Base-by-base conservation (phyloP, 2,113 vertebrate genomes). In the Grammomys dolichurus region DNA sequence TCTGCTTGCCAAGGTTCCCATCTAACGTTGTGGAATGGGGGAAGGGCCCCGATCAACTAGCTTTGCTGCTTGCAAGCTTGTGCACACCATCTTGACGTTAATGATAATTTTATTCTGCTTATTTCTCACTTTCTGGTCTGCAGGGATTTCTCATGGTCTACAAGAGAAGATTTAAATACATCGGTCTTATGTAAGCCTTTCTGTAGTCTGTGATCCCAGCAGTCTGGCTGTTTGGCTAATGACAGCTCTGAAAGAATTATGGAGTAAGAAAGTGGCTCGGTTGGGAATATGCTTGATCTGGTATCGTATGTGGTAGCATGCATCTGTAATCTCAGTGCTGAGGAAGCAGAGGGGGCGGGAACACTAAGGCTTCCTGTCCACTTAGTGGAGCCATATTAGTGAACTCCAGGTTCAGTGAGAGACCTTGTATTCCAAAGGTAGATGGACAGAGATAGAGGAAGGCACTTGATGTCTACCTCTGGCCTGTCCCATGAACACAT, bases 141-240 rank as follows among this genome's bases (percentile, higher is more conserved):
- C 58, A 73, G 31, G 26, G 28, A 76, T 91, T 89, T 73, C 82
- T 67, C 10, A 75, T 22, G 20, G 76, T 36, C 20, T 91, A 40
- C 2, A 92, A 67, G 58, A 86, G 60, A 88, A 80, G 36, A 95
- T 31, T 90, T 56, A 75, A 76, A 73, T 19, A 72, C 10, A 17
- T 33, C 58, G 80, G 80, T 19, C 11, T 65, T 93, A 36, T 93
- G 89, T 93, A 85, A 67, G 22, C 19, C 67, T 11, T 7, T 78
- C 33, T 12, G 2, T 43, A 46, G 91, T 84, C 54, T 36, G 2
- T 84, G 26, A 87, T 28, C 87, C 67, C 2, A 51, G 28, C 54
- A 88, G 81, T 94, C 82, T 91, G 88, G 43, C 22, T 93, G 76
- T n/a, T 43, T 46, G 40, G 16, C 54, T 65, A 89, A 70, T 31